Conservation (phyloP, 2,797 vertebrate species). For the Sebastes wilsoni region DNA sequence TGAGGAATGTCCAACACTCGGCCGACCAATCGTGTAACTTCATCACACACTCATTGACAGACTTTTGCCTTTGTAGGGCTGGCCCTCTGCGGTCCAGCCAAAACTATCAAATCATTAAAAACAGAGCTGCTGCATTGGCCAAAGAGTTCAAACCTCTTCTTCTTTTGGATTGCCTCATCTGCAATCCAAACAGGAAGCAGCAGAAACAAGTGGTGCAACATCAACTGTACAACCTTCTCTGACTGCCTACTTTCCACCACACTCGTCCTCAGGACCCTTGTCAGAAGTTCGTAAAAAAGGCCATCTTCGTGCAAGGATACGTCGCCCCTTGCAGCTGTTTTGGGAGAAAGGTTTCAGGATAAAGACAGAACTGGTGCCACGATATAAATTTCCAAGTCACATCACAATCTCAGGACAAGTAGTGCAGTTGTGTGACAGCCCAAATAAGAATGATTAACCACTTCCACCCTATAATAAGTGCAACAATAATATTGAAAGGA, state of each 20-base stretch:
- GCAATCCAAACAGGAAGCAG: neutral
- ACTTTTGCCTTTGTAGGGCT: too few species aligned
- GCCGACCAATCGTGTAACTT: too few species aligned
- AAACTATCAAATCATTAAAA: too few species aligned
- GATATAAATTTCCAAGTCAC: too few species aligned
- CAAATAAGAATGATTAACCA: neutral
- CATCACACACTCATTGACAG: too few species aligned
- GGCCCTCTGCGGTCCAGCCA: too few species aligned
- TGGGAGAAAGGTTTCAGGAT: neutral
- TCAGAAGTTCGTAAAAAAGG: neutral
- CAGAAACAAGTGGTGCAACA: neutral
- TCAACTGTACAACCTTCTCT: neutral
- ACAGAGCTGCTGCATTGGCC: neutral
- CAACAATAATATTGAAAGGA: neutral
- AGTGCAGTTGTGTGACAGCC: neutral
- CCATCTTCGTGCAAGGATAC: neutral
- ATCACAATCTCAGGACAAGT: too few species aligned
- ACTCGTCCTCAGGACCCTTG: neutral
- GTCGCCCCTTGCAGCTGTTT: neutral
- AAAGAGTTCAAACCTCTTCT: neutral
- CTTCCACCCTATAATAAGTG: neutral
- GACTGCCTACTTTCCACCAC: neutral
- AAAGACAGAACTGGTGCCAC: neutral
- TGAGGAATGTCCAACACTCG: too few species aligned
- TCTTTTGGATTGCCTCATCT: neutral